Percentiles rank a stretch among this genome's conserved stretches.
phyloP scores from a whole-genome alignment of 2,797 vertebrate genomes.

The Echeneis naucrates region DNA sequence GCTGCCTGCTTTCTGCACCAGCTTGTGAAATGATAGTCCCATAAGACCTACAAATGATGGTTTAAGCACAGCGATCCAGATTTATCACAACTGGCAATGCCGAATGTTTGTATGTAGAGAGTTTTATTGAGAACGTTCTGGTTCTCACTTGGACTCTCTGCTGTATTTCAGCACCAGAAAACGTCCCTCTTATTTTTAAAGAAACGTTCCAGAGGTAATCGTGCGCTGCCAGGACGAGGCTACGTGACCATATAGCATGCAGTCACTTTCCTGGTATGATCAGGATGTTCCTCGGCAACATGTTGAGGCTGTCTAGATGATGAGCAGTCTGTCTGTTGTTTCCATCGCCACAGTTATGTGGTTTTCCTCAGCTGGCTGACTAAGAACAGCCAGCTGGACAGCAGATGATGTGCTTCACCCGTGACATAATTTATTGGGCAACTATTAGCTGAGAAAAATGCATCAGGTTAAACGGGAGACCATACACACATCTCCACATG shows the following conservation, averaged over 20 bases:
- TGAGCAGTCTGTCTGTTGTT: slow-evolving; percentile 42
- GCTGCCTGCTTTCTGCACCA: slow-evolving; percentile 33
- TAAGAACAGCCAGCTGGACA: slow-evolving; percentile 60
- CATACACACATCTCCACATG: slow-evolving; percentile 55
- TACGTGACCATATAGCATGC: slow-evolving; percentile 44
- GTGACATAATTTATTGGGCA: slow-evolving; percentile 36
- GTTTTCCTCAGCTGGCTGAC: slow-evolving; percentile 45
- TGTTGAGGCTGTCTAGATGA: slow-evolving; percentile 41
- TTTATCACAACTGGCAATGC: slow-evolving; percentile 49
- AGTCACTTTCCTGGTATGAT: slow-evolving; percentile 62
- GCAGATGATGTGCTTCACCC: slow-evolving; percentile 46
- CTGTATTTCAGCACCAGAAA: slow-evolving; percentile 28
- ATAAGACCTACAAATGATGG: slow-evolving; percentile 30
- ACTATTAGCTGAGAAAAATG: slow-evolving; percentile 33
- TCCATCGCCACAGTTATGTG: slow-evolving; percentile 39
- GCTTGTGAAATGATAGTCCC: slow-evolving; percentile 41
- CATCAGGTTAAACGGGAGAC: slow-evolving; percentile 33
- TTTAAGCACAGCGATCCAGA: slow-evolving; percentile 42
- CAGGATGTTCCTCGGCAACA: slow-evolving; percentile 56
- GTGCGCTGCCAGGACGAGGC: slow-evolving; percentile 27
- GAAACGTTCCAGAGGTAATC: slow-evolving; percentile 33
- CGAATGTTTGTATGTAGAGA: slow-evolving; percentile 48
- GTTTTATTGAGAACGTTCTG: slow-evolving; percentile 8
- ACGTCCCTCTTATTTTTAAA: slow-evolving; percentile 24
- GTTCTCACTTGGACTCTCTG: slow-evolving; percentile 14